Evolutionary conservation across 2,797 vertebrate genomes (phyloP).

Genomic region (Morus bassanus): DNA sequence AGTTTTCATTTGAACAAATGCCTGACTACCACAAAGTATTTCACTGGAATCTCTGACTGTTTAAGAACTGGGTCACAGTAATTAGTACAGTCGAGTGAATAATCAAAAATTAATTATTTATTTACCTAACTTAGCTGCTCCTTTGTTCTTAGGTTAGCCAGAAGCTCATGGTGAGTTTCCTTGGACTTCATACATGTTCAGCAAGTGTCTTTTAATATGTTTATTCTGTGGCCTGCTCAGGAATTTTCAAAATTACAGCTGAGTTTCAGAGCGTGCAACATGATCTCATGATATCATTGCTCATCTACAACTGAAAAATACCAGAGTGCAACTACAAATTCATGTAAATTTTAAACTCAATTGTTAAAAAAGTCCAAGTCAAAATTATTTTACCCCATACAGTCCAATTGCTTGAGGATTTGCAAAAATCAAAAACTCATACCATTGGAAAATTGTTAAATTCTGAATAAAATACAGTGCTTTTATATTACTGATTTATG

Average conservation of each 20-base stretch:
- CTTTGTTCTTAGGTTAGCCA: conserved; percentile 16
- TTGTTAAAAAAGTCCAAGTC: not conserved
- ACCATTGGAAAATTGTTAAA: not conserved
- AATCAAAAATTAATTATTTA: conserved; percentile 30
- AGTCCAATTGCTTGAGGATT: not conserved
- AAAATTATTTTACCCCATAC: not conserved
- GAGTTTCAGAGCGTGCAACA: not conserved
- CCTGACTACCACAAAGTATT: not conserved
- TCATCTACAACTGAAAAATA: not conserved
- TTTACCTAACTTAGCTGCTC: conserved; percentile 1
- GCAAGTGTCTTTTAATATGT: not conserved
- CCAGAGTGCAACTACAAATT: not conserved
- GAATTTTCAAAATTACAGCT: not conserved
- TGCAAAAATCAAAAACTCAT: not conserved
- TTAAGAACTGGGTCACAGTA: not conserved
- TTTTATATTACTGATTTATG: not conserved
- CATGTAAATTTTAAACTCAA: not conserved
- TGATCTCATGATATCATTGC: not conserved
- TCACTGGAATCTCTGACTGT: not conserved
- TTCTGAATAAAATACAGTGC: not conserved
- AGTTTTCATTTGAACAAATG: not conserved
- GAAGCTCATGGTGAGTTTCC: not conserved
- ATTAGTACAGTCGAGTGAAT: not conserved
- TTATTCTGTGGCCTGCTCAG: not conserved
- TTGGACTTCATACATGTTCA: not conserved